Conservation (phyloP, 2,888 invertebrate genomes). For the Eretmocerus hayati region DNA sequence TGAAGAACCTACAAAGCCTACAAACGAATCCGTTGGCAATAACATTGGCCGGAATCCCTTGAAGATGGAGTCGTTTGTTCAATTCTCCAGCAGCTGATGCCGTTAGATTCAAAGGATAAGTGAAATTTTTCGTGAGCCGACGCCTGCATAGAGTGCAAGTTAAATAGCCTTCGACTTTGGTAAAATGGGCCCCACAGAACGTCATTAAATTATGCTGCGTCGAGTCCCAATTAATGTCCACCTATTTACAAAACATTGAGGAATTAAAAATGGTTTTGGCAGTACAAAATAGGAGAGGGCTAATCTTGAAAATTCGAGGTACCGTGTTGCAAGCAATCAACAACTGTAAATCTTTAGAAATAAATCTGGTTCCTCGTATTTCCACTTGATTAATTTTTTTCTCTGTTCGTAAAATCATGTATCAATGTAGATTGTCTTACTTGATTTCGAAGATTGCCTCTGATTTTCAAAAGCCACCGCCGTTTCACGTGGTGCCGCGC, state of each 20-base stretch:
- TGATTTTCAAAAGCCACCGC: constrained; percentile 45
- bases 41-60: constrained; percentile 64
- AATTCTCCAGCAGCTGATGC: constrained; percentile 49
- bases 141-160: constrained; percentile 73
- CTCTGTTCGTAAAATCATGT: no score
- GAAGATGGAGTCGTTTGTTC: constrained; percentile 51
- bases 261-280: no score
- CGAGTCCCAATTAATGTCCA: constrained; percentile 47
- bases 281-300: no score
- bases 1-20: constrained; percentile 74
- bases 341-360: no score
- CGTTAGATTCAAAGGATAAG: constrained; percentile 60
- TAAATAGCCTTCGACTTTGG: constrained; percentile 64
- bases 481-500: constrained; percentile 45
- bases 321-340: no score
- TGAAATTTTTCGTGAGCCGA: constrained; percentile 67
- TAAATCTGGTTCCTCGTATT: no score
- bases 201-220: constrained; percentile 32
- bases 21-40: constrained; percentile 68
- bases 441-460: constrained; percentile 14
- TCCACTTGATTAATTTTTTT: no score
- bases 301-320: no score
- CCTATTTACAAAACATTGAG: no score
- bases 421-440: not conserved
- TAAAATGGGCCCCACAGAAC: constrained; percentile 60